Conservation (phyloP, 2,797 vertebrate genomes). For the Paguma larvata region DNA sequence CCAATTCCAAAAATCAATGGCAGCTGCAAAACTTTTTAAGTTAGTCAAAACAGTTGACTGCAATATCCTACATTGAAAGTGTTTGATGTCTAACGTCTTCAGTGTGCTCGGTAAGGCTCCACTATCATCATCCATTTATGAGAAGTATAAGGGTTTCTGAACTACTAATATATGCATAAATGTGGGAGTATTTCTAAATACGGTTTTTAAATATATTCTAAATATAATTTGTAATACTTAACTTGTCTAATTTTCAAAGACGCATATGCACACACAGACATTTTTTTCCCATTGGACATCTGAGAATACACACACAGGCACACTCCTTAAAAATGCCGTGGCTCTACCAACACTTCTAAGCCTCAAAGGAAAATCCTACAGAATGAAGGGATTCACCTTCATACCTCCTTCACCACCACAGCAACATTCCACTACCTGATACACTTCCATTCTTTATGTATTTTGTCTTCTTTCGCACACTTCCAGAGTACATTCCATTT, state of each 20-base stretch:
- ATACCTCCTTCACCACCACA: neutral
- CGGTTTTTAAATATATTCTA: neutral
- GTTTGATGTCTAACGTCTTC: neutral
- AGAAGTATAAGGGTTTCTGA: conserved; percentile 13
- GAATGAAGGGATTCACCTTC: neutral
- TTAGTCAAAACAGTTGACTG: neutral
- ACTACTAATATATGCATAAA: conserved; percentile 34
- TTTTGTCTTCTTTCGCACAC: neutral
- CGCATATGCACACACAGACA: neutral
- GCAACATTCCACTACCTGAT: neutral
- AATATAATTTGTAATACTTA: neutral
- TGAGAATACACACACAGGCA: neutral
- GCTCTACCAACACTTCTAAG: neutral
- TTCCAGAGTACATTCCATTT: neutral
- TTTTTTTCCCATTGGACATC: neutral
- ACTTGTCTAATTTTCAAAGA: neutral
- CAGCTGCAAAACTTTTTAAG: conserved; percentile 1
- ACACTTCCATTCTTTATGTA: too few species aligned
- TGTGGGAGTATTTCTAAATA: neutral
- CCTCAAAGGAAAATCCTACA: neutral
- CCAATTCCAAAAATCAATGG: conserved; percentile 32
- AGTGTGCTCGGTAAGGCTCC: neutral
- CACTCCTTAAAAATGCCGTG: neutral
- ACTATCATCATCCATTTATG: neutral
- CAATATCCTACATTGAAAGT: neutral